Base-by-base conservation (phyloP, 2,888 invertebrate species). In the Dione vanillae region DNA sequence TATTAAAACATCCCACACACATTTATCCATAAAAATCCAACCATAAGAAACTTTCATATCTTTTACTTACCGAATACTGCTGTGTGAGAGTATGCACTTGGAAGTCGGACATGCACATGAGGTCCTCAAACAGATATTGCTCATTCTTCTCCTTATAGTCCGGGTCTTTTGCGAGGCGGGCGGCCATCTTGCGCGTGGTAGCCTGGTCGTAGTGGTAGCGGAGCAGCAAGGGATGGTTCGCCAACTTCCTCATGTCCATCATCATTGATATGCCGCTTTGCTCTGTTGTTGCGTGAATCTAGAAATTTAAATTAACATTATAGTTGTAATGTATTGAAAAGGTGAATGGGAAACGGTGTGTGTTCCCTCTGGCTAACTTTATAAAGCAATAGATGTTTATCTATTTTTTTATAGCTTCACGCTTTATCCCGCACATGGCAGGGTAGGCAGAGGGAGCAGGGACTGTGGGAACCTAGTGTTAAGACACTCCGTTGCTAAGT, bases 171-270 rank as follows among this genome's bases (percentile, higher is more conserved):
- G 96, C 96, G 52, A 98, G 90, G 2, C 95, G 89, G 65, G 94
- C 93, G 0, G 98, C 96, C 75, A 99, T 96, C 76, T 94, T 89
- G 70, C 94, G 86, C 54, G 96, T 84, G 78, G 94, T 93, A 0
- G 92, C 91, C 74, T 97, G 95, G 54, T 94, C 94, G 83, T 96
- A 97, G 86, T 96, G 95, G 82, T 94, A 94, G 41, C 98, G 94
- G 76, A 97, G 92, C 0, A 99, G 93, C 11, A 98, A 91, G 0
- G 99, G 98, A 89, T 99, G 99, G 92, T 99, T 99, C 47, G 99
- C 97, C 27, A 97, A 94, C 87, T 98, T 99, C 2, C 99, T 94
- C 89, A 99, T 95, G 85, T 98, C 97, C 96, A 98, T 98, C 96
- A 98, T 96, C 94, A 98, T 97, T 0, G 96, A 94, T 84, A 96